Evolutionary conservation across 1,140 invertebrate species (phyloP), one percentile per base, ranked within the genome.

Genomic region (Bombyx mandarina): DNA sequence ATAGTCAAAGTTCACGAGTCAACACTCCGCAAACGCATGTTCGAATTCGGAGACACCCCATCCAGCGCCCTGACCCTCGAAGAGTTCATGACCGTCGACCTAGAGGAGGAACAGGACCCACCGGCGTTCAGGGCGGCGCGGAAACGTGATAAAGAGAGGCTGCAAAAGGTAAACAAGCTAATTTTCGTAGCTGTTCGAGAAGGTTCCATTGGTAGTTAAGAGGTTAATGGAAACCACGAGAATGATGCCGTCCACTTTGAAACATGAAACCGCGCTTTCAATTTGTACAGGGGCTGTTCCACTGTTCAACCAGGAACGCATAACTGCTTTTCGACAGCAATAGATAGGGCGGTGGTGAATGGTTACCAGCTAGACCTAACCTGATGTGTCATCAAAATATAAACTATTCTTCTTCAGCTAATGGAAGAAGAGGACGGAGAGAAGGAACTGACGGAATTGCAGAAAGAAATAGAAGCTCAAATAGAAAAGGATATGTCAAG

Each of bases 31-130:
- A 98, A 98, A 90, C 92, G 96, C 57, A 88, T 99, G 9, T 91
- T 95, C 10, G 98, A 99, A 88, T 99, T 99, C 87, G 95, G 96
- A 1, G 96, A 97, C 50, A 99, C 98, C 1, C 96, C 97, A 0
- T 97, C 96, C 1, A 94, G 94, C 75, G 90, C 90, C 0, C 86
- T 99, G 26, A 99, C 98, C 0, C 88, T 99, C 7, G 97, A 99
- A 63, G 97, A 99, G 88, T 99, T 99, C 77, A 96, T 98, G 93
- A 95, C 93, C 1, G 95, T 99, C 6, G 98, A 99, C 85, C 89
- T 99, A 54, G 97, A 99, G 79, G 96, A 98, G 70, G 97, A 98
- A 75, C 95, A 97, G 77, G 98, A 99, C 89, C 98, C 98, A 42
- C 97, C 97, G 0, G 94, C 96, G 0, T 99, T 97, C 76, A 97